Evolutionary conservation across 2,113 vertebrate genomes (phyloP).

Genomic region (Acanthochromis polyacanthus): DNA sequence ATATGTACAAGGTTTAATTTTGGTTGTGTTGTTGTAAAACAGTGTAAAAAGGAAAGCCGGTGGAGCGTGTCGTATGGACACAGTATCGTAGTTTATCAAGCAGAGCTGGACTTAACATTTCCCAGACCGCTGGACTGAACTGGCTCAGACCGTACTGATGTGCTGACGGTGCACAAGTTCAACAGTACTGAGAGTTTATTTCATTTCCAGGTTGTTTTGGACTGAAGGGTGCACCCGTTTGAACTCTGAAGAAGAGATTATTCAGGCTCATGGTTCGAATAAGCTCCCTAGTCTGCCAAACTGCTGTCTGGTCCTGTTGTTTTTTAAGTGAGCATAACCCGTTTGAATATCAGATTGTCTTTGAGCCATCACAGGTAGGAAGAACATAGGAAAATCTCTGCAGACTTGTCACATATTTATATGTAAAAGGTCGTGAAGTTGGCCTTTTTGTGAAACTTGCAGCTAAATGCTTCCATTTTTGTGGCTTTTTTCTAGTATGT

Average conservation of each 20-base stretch:
- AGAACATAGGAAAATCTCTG: constrained; percentile 10
- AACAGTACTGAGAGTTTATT: constrained; percentile 12
- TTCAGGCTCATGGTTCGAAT: constrained; percentile 10
- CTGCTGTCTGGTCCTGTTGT: constrained; percentile 43
- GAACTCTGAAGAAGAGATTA: constrained; percentile 16
- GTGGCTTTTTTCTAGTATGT: constrained; percentile 33
- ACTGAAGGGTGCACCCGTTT: background rate
- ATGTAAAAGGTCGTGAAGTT: background rate
- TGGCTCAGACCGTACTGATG: constrained; percentile 31
- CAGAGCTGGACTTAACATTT: constrained; percentile 34
- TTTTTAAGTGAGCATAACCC: constrained; percentile 8
- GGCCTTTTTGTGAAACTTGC: constrained; percentile 55
- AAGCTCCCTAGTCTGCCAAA: constrained; percentile 34
- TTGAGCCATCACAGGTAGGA: constrained; percentile 34
- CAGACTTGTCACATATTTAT: constrained; percentile 51
- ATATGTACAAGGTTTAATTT: constrained; percentile 72
- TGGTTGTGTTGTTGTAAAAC: constrained; percentile 59
- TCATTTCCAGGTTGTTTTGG: constrained; percentile 26
- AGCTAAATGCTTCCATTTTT: constrained; percentile 72
- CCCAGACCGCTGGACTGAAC: constrained; percentile 40
- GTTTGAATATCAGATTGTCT: constrained; percentile 20
- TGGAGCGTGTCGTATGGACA: background rate
- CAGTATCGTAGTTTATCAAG: constrained; percentile 37
- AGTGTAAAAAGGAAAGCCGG: constrained; percentile 45
- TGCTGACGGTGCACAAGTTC: constrained; percentile 15